Conservation (phyloP, 2,113 vertebrate genomes). For the Hydrolagus affinis region DNA sequence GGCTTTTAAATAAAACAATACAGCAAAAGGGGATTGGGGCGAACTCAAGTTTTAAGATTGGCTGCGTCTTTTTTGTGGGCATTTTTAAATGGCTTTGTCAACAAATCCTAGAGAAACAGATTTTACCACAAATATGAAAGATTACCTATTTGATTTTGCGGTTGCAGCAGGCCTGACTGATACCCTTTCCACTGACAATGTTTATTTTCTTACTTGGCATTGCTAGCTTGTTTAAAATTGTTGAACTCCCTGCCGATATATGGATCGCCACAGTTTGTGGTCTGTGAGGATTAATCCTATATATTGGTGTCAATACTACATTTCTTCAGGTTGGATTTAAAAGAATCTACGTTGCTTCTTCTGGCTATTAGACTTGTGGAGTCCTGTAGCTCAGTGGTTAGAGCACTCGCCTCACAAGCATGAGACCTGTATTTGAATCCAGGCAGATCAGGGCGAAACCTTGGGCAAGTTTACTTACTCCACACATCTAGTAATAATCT, state of each 20-base stretch:
- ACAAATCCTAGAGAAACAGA: not conserved
- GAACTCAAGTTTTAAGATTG: not conserved
- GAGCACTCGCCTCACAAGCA: too few relatives aligned
- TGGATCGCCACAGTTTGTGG: not conserved
- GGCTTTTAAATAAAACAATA: too few relatives aligned
- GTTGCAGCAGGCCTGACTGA: not conserved
- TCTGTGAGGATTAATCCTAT: not conserved
- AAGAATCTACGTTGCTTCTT: not conserved
- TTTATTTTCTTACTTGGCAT: too few relatives aligned
- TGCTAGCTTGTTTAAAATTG: not conserved
- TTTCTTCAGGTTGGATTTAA: not conserved
- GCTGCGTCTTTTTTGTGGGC: not conserved
- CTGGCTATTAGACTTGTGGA: too few relatives aligned
- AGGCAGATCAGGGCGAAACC: too few relatives aligned
- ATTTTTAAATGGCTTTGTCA: not conserved
- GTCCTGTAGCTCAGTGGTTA: too few relatives aligned
- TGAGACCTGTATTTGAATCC: too few relatives aligned
- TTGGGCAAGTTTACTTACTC: too few relatives aligned
- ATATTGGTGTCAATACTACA: not conserved
- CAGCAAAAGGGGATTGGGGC: not conserved
- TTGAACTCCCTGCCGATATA: not conserved
- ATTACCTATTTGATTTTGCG: not conserved
- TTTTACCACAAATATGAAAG: not conserved
- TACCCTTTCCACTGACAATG: not conserved
- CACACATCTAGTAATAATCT: too few relatives aligned